A percentile compares a stretch with the other conserved stretches of the same genome.
phyloP scores from a whole-genome alignment of 2,797 vertebrate species.

The Ctenosaura bakeri region DNA sequence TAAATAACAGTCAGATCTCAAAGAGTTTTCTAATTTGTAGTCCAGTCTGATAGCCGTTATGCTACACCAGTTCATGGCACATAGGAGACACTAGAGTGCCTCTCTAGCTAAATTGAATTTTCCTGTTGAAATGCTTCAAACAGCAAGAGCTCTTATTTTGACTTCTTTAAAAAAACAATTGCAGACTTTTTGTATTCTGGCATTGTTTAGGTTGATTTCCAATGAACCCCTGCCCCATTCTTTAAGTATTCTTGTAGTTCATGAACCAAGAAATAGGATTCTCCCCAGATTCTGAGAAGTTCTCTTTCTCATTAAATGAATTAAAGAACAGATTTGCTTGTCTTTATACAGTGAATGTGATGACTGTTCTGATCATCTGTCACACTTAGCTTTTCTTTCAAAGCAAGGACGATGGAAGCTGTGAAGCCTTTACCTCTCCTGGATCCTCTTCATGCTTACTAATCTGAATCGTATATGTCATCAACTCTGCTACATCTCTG shows the following conservation, averaged over 20 bases:
- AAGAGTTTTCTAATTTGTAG: not conserved
- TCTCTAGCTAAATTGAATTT: not conserved
- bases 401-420: not conserved
- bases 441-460: not conserved
- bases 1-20: not conserved
- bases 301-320: not conserved
- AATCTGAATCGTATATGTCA: not conserved
- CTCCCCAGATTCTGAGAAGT: not conserved
- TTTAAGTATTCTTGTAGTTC: not conserved
- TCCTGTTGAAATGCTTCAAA: not conserved
- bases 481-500: not conserved
- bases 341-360: not conserved
- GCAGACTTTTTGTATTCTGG: not conserved
- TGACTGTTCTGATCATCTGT: not conserved
- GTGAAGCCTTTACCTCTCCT: not conserved
- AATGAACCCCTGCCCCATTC: not conserved
- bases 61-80: not conserved
- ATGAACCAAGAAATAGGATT: not conserved
- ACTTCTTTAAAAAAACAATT: not conserved
- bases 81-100: not conserved
- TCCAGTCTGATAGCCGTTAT: not conserved
- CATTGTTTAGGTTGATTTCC: not conserved
- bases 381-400: constrained; percentile 1
- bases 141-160: not conserved
- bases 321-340: not conserved